These are phyloP conservation scores for Pangasius larnaudii DNA, from an alignment of 2,797 vertebrate species.

Conservation along the genomic window DNA sequence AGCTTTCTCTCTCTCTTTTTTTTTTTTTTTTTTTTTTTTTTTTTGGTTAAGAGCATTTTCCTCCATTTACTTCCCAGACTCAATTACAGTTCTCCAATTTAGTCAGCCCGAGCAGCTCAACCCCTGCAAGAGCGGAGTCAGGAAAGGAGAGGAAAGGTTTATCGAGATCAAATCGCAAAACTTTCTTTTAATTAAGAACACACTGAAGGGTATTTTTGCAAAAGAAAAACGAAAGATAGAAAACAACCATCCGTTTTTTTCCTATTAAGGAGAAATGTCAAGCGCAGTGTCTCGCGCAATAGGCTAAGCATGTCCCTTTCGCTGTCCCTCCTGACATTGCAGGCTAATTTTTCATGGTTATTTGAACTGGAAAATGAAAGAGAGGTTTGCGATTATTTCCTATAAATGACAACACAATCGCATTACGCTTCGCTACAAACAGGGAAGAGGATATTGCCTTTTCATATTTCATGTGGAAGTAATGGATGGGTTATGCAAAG, in stretches of 20 bases:
- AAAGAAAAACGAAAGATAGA: slow-evolving; percentile 66
- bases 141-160: slow-evolving; percentile 62
- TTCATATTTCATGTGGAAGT: slow-evolving; percentile 91
- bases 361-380: slow-evolving; percentile 98
- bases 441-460: slow-evolving; percentile 89
- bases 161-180: slow-evolving; percentile 75
- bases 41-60: background rate
- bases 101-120: background rate
- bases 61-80: slow-evolving; percentile 16
- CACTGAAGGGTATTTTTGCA: slow-evolving; percentile 60
- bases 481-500: slow-evolving; percentile 86
- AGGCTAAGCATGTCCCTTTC: slow-evolving; percentile 78
- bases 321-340: slow-evolving; percentile 92
- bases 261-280: slow-evolving; percentile 86
- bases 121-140: slow-evolving; percentile 41
- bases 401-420: slow-evolving; percentile 98
- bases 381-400: slow-evolving; percentile 95
- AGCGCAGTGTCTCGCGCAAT: slow-evolving; percentile 76
- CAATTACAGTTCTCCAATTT: slow-evolving; percentile 43
- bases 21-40: background rate
- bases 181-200: slow-evolving; percentile 77
- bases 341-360: slow-evolving; percentile 99
- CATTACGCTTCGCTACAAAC: slow-evolving; percentile 95
- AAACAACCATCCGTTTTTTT: slow-evolving; percentile 73
- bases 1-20: background rate